These are phyloP conservation scores for Henricia sp. DNA, from an alignment of 53 echinoderm and acorn worm species.

Conservation along the genomic window DNA sequence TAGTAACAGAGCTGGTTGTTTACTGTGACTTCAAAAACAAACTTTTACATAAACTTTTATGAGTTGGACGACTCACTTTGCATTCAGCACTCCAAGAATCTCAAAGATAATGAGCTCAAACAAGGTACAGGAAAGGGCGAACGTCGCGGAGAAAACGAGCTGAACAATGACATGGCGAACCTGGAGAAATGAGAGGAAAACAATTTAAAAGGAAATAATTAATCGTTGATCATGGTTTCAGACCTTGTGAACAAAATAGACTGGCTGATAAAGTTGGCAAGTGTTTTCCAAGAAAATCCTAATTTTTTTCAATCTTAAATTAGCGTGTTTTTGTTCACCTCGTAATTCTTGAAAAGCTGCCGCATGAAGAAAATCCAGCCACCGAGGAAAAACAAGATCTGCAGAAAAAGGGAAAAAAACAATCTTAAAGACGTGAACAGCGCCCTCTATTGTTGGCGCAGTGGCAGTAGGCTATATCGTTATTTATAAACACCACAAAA, in stretches of 20 bases:
- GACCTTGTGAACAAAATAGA: too few relatives aligned
- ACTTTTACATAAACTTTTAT: too few relatives aligned
- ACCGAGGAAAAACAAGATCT: slow-evolving; percentile 98
- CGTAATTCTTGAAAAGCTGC: slow-evolving; percentile 93
- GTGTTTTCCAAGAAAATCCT: not conserved
- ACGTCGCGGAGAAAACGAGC: slow-evolving; percentile 95
- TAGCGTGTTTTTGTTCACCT: too few relatives aligned
- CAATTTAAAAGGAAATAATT: too few relatives aligned
- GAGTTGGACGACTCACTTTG: slow-evolving; percentile 81
- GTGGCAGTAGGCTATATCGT: too few relatives aligned
- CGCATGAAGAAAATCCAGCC: slow-evolving; percentile 99
- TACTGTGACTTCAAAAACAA: too few relatives aligned
- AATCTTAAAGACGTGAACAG: not conserved
- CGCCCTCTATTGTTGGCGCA: too few relatives aligned
- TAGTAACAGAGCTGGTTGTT: too few relatives aligned
- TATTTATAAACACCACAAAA: too few relatives aligned
- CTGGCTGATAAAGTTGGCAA: too few relatives aligned
- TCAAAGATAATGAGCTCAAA: slow-evolving; percentile 99
- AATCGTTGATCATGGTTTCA: too few relatives aligned
- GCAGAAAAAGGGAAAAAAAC: not conserved
- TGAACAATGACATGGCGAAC: slow-evolving; percentile 95
- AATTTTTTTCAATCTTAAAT: not conserved
- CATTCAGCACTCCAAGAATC: slow-evolving; percentile 84
- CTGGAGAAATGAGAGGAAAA: slow-evolving; percentile 31
- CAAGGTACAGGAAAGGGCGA: slow-evolving; percentile 96